A percentile compares a stretch with the other conserved stretches of the same genome.
Conservation (phyloP, 2,797 vertebrate species). For the Caiman crocodilus region DNA sequence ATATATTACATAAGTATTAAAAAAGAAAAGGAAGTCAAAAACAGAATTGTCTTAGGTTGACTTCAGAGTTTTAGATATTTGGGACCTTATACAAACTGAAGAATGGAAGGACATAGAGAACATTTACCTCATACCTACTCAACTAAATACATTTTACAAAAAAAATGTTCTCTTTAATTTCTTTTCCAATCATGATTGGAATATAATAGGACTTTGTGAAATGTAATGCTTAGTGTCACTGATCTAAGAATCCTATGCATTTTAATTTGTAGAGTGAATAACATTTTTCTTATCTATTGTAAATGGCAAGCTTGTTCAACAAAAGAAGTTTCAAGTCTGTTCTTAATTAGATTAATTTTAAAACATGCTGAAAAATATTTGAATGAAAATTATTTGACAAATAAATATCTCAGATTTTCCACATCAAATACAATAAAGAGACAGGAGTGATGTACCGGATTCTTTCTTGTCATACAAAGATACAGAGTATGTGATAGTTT, state of each 20-base stretch:
- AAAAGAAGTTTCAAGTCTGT: not conserved
- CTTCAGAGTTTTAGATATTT: not conserved
- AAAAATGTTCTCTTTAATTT: not conserved
- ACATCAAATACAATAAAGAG: not conserved
- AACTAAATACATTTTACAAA: not conserved
- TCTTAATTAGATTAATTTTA: conserved; percentile 20
- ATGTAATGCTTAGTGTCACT: not conserved
- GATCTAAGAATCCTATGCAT: not conserved
- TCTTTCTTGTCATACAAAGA: not conserved
- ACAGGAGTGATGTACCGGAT: not conserved
- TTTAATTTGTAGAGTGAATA: not conserved
- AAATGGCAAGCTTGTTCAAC: not conserved
- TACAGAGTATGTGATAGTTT: not conserved
- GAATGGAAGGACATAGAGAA: not conserved
- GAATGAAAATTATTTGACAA: not conserved
- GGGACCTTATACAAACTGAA: not conserved
- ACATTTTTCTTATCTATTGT: not conserved
- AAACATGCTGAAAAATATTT: not conserved
- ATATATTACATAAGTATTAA: not conserved
- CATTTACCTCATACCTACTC: rapidly evolving
- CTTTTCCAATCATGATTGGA: not conserved
- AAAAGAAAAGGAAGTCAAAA: not conserved
- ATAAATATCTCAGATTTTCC: not conserved
- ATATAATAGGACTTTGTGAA: not conserved
- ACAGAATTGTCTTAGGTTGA: no score